Base-by-base conservation (phyloP, 1,140 invertebrate species). In the Campoletis sonorensis region DNA sequence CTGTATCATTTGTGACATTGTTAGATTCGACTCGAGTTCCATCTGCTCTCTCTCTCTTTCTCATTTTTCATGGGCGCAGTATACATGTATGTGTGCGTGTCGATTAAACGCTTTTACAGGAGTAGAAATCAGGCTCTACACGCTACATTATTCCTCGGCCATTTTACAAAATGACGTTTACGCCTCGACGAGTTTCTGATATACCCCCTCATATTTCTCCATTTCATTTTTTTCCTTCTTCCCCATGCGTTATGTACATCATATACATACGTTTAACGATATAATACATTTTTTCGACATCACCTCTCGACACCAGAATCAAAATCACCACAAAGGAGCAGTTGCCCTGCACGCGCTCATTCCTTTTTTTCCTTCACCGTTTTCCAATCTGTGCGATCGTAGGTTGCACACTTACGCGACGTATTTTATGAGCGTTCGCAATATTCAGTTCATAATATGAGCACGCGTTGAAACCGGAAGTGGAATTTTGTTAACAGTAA, bases 1-100 rank as follows among this genome's bases (percentile, higher is more conserved):
- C 88, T 91, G 90, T 91, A 90, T 91, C 90, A 90, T 89, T 85
- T 67, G 67, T 70, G 11, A 70, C 82, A 87, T 89, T 89, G 81
- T 85, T 30, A 27, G 72, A 88, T 88, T 88, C 83, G 84, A 88
- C 70, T 79, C 79, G 73, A 75, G 45, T 87, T 33, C 81, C 90
- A 91, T 91, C 90, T 91, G 90, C 82, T 73, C 16, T 21, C 72
- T 61, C 18, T 61, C 18, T 23, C 61, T 33, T 70, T 80, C 71
- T 75, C 45, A 49, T 49, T 64, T 8, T 79, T 16, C 23, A 16
- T 71, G 58, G 51, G 61, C 75, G 72, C 49, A 40, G 64, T 37
- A 40, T 67, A 45, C 64, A 58, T 33, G 30, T 33, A n/a, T n/a
- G 30, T 33, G n/a, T 70, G n/a, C n/a, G n/a, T 70, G 70, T 72